These are phyloP conservation scores for Macrophya alboannulata DNA, from an alignment of 2,888 invertebrate species.

Conservation along the genomic window DNA sequence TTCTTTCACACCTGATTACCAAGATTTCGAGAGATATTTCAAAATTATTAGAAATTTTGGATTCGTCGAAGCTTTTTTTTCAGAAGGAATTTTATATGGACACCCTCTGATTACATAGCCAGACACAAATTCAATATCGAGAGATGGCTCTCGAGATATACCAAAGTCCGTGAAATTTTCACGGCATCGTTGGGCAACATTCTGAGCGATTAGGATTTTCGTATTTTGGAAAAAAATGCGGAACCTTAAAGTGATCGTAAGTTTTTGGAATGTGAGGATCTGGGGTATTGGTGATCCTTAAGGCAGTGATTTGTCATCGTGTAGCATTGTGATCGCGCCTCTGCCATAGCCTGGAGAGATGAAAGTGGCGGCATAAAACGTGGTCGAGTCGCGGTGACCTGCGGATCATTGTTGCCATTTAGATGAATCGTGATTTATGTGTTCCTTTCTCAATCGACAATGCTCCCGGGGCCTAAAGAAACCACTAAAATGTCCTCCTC, in stretches of 20 bases:
- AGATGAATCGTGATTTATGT: constrained; percentile 77
- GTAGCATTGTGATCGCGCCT: constrained; percentile 78
- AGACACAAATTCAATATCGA: too few species aligned
- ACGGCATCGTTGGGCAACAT: neutral
- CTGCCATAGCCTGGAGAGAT: constrained; percentile 60
- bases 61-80: too few species aligned
- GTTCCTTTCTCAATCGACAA: constrained; percentile 71
- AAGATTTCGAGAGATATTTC: too few species aligned
- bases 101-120: too few species aligned
- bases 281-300: neutral
- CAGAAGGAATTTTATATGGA: too few species aligned
- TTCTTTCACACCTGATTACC: too few species aligned
- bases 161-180: neutral
- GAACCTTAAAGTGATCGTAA: constrained; percentile 19
- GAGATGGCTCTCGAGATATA: neutral
- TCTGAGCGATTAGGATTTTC: neutral
- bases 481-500: constrained; percentile 69
- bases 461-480: constrained; percentile 66
- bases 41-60: too few species aligned
- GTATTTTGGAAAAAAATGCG: neutral
- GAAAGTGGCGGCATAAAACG: constrained; percentile 29
- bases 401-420: constrained; percentile 75
- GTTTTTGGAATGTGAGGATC: neutral
- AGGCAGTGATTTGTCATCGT: constrained; percentile 76
- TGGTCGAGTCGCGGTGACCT: constrained; percentile 49